phyloP scores from a whole-genome alignment of 2,113 vertebrate species.

The Haemorhous mexicanus region DNA sequence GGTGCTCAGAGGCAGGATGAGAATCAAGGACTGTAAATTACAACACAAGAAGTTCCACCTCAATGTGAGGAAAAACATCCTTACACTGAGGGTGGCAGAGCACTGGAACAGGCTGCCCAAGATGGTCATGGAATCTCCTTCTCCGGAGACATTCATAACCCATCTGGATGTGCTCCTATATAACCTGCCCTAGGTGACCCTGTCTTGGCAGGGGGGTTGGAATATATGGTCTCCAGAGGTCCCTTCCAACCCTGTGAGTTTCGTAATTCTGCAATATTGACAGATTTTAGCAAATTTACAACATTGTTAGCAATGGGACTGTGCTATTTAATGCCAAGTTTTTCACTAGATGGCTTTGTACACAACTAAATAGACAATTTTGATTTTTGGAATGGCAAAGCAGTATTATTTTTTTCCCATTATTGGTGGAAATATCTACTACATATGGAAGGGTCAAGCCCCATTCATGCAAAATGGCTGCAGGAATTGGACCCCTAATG shows the following conservation, averaged over 20 bases:
- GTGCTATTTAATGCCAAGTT: neutral
- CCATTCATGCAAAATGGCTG: neutral
- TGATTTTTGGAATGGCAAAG: neutral
- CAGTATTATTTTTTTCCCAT: neutral
- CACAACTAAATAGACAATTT: neutral
- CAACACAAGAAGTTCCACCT: neutral
- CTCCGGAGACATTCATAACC: neutral
- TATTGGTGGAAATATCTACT: neutral
- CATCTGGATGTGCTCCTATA: neutral
- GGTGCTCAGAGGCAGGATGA: neutral
- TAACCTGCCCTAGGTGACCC: neutral
- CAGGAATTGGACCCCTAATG: neutral
- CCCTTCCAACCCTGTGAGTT: neutral
- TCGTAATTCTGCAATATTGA: neutral
- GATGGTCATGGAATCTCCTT: neutral
- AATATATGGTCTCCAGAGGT: neutral
- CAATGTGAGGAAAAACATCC: neutral
- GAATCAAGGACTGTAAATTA: accelerated
- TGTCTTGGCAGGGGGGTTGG: neutral
- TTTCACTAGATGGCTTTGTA: neutral
- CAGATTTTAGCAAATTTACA: neutral
- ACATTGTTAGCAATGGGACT: neutral
- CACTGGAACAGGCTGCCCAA: neutral
- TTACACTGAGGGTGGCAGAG: neutral
- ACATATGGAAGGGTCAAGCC: neutral